Conservation (phyloP, 2,888 invertebrate genomes). For the Drosophila macrospina region DNA sequence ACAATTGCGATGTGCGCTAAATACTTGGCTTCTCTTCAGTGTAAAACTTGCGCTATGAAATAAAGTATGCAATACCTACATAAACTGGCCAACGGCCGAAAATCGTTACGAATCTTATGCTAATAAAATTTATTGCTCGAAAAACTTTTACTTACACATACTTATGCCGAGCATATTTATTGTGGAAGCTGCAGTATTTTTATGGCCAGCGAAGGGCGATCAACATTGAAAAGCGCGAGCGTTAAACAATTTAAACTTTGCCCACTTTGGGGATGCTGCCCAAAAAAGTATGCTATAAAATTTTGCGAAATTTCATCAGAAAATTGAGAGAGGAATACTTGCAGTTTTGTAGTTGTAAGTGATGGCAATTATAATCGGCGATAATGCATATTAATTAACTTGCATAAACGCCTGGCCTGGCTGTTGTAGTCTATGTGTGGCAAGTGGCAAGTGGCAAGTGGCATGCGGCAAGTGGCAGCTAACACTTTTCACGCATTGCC, state of each 20-base stretch:
- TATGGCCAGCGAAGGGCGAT: slow-evolving; percentile 15
- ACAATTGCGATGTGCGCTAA: not conserved
- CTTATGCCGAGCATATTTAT: slow-evolving; percentile 53
- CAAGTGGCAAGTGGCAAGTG: slow-evolving; percentile 3
- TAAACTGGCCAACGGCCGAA: slow-evolving; percentile 47
- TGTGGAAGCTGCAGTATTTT: slow-evolving; percentile 50
- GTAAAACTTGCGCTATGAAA: slow-evolving; percentile 17
- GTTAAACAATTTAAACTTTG: slow-evolving; percentile 61
- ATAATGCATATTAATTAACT: slow-evolving; percentile 38
- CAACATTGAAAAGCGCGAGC: slow-evolving; percentile 33
- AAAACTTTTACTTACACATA: slow-evolving; percentile 52
- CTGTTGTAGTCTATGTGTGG: not conserved
- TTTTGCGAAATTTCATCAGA: slow-evolving; percentile 23
- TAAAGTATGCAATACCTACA: slow-evolving; percentile 29
- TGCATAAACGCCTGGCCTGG: slow-evolving; percentile 6
- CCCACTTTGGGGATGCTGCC: slow-evolving; percentile 4
- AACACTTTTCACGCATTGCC: slow-evolving; percentile 52
- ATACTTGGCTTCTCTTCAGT: slow-evolving; percentile 6
- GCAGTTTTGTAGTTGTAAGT: slow-evolving; percentile 1
- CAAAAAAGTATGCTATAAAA: slow-evolving; percentile 42
- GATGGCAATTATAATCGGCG: slow-evolving; percentile 39
- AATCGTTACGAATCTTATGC: slow-evolving; percentile 64
- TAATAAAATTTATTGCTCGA: slow-evolving; percentile 66
- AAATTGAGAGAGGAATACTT: not conserved
- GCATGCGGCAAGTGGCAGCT: slow-evolving; percentile 13